Evolutionary conservation across 2,797 vertebrate genomes (phyloP), one percentile per base, ranked within the genome.

Genomic region (Potorous gilbertii): DNA sequence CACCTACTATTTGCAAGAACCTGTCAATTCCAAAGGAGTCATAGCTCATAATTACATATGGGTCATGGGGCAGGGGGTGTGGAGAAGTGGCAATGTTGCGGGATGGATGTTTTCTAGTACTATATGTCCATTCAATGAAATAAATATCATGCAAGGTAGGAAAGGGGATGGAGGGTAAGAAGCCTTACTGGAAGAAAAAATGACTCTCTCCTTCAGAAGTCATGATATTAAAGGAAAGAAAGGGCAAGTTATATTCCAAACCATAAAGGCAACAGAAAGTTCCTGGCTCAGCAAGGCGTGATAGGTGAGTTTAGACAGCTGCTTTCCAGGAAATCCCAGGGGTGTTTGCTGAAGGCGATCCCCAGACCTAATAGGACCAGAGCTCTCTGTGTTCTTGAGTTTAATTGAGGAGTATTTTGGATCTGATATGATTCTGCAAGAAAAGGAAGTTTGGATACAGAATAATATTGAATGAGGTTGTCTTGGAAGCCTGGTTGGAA

Each of bases 401-500:
- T 94, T 81, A 92, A 81, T 21, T 62, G 90, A 94, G n/a, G 31
- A 91, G 89, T n/a, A 13, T 87, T 91, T 92, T 94, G 55, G 40
- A 94, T 54, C 87, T 93, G 1, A 24, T 40, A 92, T 55, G 55
- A 54, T 28, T 55, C 94, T 93, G 11, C 89, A 55, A 54, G 90
- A 90, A 54, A 0, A 34, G 40, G 52, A 6, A 54, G 56, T 90
- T 59, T 29, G 24, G 14, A 57, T 57, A 27, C 62, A 94, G 34
- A 90, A 55, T 90, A 34, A 29, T 24, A 87, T 50, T 87, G 74
- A 87, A 11, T 56, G 56, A 95, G 27, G 93, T 87, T 95, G n/a
- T 95, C 91, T 95, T 92, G 55, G 93, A 95, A 94, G 91, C 34
- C 90, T 90, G 9, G 0, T 56, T 92, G 92, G 89, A 59, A 93